Evolutionary conservation across 2,797 vertebrate genomes (phyloP).

Genomic region (Hippoglossus hippoglossus): DNA sequence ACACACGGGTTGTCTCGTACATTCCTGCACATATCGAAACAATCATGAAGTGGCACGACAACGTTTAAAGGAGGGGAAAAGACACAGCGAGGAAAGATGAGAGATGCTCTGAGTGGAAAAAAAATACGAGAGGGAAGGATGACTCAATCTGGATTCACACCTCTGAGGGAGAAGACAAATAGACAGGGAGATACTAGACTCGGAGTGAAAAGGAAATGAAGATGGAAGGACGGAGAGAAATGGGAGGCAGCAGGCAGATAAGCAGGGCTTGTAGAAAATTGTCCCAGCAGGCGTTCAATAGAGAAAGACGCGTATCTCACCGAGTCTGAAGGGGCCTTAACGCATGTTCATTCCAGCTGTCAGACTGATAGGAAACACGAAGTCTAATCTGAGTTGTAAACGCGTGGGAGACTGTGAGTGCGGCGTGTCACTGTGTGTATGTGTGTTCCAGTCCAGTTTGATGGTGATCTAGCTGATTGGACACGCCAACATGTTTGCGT

Average conservation of each 20-base stretch:
- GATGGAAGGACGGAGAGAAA: slow-evolving; percentile 29
- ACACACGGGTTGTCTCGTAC: neutral
- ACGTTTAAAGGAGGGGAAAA: slow-evolving; percentile 4
- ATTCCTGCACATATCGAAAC: neutral
- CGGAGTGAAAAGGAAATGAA: slow-evolving; percentile 19
- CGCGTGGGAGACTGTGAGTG: slow-evolving; percentile 10
- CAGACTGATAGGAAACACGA: slow-evolving; percentile 48
- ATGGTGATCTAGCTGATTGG: slow-evolving; percentile 27
- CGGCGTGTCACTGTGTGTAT: slow-evolving; percentile 6
- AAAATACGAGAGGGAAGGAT: slow-evolving; percentile 3
- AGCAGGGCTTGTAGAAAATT: slow-evolving; percentile 45
- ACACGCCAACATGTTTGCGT: slow-evolving; percentile 3
- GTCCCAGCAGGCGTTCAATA: slow-evolving; percentile 38
- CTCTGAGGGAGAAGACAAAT: slow-evolving; percentile 30
- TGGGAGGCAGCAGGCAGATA: slow-evolving; percentile 28
- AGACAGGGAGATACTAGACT: slow-evolving; percentile 11
- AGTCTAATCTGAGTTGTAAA: slow-evolving; percentile 41
- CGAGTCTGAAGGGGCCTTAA: slow-evolving; percentile 53
- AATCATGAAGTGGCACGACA: neutral
- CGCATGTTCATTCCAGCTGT: slow-evolving; percentile 48
- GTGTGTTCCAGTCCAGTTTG: slow-evolving; percentile 10
- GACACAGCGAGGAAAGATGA: neutral
- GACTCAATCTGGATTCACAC: slow-evolving; percentile 56
- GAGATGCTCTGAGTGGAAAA: too few species aligned
- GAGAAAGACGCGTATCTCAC: slow-evolving; percentile 43